These are phyloP conservation scores for Diacarnus erythraeanus DNA, from an alignment of 37 sponge, comb jelly and placozoan genomes.

Conservation along the genomic window DNA sequence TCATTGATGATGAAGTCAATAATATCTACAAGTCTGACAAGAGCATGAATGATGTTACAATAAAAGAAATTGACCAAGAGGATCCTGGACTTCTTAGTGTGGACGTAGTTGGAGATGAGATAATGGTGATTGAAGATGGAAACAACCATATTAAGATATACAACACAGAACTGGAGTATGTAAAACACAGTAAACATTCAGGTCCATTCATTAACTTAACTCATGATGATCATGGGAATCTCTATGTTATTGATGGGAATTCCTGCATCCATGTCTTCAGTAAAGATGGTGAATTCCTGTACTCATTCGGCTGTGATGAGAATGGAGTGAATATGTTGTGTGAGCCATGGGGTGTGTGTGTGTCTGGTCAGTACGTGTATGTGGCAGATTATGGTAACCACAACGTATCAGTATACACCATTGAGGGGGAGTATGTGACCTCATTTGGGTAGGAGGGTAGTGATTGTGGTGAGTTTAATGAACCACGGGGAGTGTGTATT, in stretches of 20 bases:
- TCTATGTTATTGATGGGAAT: background rate
- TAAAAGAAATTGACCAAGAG: background rate
- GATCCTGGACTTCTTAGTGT: background rate
- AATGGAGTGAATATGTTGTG: background rate
- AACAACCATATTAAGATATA: background rate
- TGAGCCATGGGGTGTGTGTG: constrained; percentile 1
- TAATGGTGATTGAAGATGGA: background rate
- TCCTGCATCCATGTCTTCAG: background rate
- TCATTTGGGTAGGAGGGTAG: constrained; percentile 11
- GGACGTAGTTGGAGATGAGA: background rate
- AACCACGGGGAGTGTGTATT: background rate
- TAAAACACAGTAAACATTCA: background rate
- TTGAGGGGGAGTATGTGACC: constrained; percentile 15
- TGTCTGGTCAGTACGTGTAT: constrained; percentile 16
- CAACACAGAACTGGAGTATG: background rate
- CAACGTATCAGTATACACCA: constrained; percentile 11
- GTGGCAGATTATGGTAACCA: background rate
- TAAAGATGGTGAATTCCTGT: background rate
- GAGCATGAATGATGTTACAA: background rate
- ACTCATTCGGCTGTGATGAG: constrained; percentile 3
- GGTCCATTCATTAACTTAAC: background rate
- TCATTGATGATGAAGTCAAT: background rate
- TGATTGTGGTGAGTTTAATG: background rate
- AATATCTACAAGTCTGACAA: background rate
- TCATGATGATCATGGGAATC: background rate